These are phyloP conservation scores for Pseudorasbora parva DNA, from an alignment of 2,113 vertebrate genomes.

Conservation along the genomic window DNA sequence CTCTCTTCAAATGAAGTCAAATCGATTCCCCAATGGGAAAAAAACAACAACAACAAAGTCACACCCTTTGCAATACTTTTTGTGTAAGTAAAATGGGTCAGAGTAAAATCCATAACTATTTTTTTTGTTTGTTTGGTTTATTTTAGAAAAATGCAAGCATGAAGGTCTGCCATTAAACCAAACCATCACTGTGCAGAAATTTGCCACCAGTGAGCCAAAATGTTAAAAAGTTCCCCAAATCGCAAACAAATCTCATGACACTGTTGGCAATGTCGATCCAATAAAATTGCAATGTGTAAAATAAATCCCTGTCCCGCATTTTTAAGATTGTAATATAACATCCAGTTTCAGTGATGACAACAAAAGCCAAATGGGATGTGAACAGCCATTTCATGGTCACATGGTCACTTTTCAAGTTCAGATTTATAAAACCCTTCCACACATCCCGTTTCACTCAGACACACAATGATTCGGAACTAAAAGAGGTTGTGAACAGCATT, in stretches of 20 bases:
- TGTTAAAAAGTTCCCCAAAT: too few relatives aligned
- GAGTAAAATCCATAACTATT: too few relatives aligned
- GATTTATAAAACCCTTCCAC: neutral
- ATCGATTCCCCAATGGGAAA: neutral
- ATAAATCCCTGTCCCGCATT: neutral
- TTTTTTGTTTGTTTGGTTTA: too few relatives aligned
- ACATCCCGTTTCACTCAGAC: neutral
- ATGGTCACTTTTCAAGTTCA: neutral
- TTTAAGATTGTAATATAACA: neutral
- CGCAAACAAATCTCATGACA: neutral
- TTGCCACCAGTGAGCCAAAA: neutral
- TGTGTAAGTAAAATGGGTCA: neutral
- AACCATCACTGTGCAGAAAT: neutral
- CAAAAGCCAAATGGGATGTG: neutral
- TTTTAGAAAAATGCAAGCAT: too few relatives aligned
- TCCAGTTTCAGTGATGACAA: neutral
- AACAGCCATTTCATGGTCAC: neutral
- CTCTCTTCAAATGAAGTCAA: neutral
- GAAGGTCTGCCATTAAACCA: too few relatives aligned
- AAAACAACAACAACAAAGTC: neutral
- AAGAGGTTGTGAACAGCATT: neutral
- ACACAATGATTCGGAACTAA: neutral
- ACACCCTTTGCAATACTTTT: too few relatives aligned
- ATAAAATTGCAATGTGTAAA: neutral
- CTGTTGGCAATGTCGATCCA: neutral